phyloP scores from a whole-genome alignment of 2,113 vertebrate genomes.

The Axis porcinus region DNA sequence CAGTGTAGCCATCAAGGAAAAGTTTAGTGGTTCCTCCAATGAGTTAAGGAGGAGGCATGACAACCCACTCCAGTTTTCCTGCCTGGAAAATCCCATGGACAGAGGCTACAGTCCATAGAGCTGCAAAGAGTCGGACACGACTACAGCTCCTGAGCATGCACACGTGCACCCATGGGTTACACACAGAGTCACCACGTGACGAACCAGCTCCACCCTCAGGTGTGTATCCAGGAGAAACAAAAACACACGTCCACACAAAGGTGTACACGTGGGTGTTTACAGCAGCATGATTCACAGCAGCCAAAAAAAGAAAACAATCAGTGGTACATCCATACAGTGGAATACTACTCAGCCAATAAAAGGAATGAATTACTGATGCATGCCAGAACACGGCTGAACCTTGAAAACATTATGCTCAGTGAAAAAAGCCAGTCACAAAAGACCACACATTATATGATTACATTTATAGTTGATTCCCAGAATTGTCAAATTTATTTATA shows the following conservation, averaged over 20 bases:
- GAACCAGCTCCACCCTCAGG: background rate
- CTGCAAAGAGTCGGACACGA: fast-evolving
- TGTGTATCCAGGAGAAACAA: background rate
- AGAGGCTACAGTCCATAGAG: background rate
- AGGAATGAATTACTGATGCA: background rate
- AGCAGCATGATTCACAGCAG: background rate
- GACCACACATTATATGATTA: background rate
- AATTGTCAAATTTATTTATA: background rate
- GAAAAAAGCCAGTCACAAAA: background rate
- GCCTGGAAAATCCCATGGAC: background rate
- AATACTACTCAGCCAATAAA: background rate
- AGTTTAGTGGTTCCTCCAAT: background rate
- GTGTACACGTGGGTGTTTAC: background rate
- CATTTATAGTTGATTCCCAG: background rate
- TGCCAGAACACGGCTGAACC: background rate
- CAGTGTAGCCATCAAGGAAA: background rate
- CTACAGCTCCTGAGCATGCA: background rate
- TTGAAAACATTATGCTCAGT: background rate
- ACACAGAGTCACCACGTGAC: background rate
- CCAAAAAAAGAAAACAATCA: background rate
- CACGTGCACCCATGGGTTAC: background rate
- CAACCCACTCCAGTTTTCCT: background rate
- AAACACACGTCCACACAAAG: background rate
- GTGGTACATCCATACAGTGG: background rate
- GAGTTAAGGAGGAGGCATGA: background rate